Conservation (phyloP, 1,140 invertebrate genomes). For the Neodiprion virginianus region DNA sequence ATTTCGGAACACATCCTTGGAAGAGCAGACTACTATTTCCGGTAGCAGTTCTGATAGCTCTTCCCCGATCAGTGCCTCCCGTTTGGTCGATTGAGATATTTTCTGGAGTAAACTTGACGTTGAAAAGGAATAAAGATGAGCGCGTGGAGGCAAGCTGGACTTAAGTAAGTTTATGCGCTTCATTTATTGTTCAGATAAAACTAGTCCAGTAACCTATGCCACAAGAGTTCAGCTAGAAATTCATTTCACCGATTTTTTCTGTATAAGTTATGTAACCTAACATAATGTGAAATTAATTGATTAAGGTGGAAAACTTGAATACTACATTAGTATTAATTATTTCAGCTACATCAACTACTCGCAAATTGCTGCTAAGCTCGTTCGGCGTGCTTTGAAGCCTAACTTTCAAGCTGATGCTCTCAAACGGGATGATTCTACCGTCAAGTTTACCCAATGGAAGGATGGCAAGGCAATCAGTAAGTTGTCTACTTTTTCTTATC, state of each 20-base stretch:
- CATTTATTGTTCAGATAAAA: conserved; percentile 20
- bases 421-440: conserved; percentile 76
- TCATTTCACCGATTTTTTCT: conserved; percentile 17
- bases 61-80: background rate
- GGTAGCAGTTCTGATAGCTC: too few species aligned
- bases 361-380: conserved; percentile 82
- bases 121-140: conserved; percentile 59
- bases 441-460: conserved; percentile 85
- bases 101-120: background rate
- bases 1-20: too few species aligned
- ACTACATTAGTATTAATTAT: conserved; percentile 34
- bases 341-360: conserved; percentile 93
- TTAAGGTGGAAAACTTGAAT: conserved; percentile 24
- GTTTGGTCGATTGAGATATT: background rate
- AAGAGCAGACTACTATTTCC: too few species aligned
- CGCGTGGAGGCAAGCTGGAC: conserved; percentile 69
- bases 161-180: conserved; percentile 64
- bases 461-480: conserved; percentile 85
- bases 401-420: conserved; percentile 75
- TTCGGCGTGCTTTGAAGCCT: conserved; percentile 79
- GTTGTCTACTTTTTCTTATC: conserved; percentile 38
- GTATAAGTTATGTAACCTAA: conserved; percentile 23
- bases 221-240: conserved; percentile 43
- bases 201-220: conserved; percentile 28
- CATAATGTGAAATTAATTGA: conserved; percentile 19